Evolutionary conservation across 2,888 invertebrate genomes (phyloP), one percentile per base, ranked within the genome.

Genomic region (Cancer borealis): DNA sequence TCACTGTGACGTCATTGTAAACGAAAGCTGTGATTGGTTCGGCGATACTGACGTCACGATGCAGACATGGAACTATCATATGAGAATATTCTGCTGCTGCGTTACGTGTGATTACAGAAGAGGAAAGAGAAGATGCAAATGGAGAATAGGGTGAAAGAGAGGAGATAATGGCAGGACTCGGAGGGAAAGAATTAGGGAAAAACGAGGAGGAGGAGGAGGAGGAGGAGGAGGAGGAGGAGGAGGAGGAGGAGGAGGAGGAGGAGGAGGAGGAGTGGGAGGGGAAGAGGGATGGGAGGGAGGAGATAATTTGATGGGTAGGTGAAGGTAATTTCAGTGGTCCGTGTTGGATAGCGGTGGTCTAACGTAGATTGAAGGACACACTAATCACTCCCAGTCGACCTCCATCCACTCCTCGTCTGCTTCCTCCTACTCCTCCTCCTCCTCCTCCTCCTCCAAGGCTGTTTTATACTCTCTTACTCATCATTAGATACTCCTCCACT

Each of bases 361-460:
- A 26, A 73, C 73, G n/a, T n/a, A 73, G 73, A 73, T 73, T 73
- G 73, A n/a, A 73, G n/a, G n/a, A 73, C 73, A 73, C 73, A 73
- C 73, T 73, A 73, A 73, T 73, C 73, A n/a, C 73, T 73, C 73
- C 73, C 26, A 21, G n/a, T 73, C 73, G n/a, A 6, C 73, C 73
- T 73, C n/a, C n/a, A 3, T n/a, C n/a, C 26, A 3, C n/a, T n/a
- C 73, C n/a, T n/a, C 73, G 3, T n/a, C 73, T 26, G 1, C 73
- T 8, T n/a, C 8, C n/a, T 73, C n/a, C n/a, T n/a, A 3, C 73
- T 73, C n/a, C 73, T 66, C 66, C 66, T 66, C 66, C 66, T 66
- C 66, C 49, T 49, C 49, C 49, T 49, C 49, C 49, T 49, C 49
- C 49, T 49, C 12, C 49, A 49, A 4, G 66, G 17, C 66, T 66